Conservation (phyloP, 2,113 vertebrate species). For the Oryzias curvinotus region DNA sequence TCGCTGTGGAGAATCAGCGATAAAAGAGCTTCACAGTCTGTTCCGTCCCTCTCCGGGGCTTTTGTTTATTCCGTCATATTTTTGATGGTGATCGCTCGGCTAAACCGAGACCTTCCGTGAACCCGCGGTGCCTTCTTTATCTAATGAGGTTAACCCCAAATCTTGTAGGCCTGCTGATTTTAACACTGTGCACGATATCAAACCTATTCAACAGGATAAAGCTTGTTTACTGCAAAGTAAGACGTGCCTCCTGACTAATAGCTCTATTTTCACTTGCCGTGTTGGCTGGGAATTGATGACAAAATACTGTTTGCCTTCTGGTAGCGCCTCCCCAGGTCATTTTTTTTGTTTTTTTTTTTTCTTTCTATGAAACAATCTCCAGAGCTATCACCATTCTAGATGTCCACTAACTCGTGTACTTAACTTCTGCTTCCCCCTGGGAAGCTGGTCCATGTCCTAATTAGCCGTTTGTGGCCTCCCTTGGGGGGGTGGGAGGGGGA, state of each 20-base stretch:
- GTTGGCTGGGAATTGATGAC: constrained; percentile 33
- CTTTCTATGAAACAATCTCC: background rate
- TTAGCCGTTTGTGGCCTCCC: constrained; percentile 43
- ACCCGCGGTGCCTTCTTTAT: background rate
- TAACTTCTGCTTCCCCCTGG: background rate
- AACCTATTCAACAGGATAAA: constrained; percentile 23
- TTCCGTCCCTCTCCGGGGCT: constrained; percentile 1
- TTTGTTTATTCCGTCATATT: constrained; percentile 4
- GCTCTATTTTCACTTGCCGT: constrained; percentile 44
- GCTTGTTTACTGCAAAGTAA: constrained; percentile 46
- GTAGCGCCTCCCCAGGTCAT: background rate
- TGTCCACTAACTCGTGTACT: background rate
- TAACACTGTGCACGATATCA: constrained; percentile 26
- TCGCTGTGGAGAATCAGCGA: background rate
- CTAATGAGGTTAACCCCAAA: constrained; percentile 56
- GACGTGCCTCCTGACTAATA: constrained; percentile 8
- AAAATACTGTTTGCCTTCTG: constrained; percentile 23
- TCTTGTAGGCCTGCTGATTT: constrained; percentile 23
- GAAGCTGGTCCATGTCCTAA: constrained; percentile 32
- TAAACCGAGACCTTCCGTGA: constrained; percentile 9
- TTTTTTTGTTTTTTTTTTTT: background rate
- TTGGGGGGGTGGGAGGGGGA: constrained; percentile 12
- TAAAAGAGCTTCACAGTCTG: constrained; percentile 4
- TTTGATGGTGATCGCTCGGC: constrained; percentile 24
- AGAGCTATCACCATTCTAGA: background rate